phyloP scores from a whole-genome alignment of 2,888 invertebrate genomes.

The Mesochorus sp. region DNA sequence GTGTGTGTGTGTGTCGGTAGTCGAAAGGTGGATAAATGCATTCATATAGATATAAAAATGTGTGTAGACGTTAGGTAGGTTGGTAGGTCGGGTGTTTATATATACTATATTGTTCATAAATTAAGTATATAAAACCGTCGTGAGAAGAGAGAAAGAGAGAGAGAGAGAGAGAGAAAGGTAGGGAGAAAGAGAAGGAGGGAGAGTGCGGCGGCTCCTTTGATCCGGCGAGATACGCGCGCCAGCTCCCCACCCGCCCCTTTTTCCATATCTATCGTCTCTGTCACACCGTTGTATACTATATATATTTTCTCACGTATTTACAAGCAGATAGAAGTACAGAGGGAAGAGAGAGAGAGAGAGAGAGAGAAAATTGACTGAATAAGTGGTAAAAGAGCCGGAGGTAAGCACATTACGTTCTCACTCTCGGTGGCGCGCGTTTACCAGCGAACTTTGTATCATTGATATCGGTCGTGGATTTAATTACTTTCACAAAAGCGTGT shows the following conservation, averaged over 20 bases:
- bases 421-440: too few relatives aligned
- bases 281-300: too few relatives aligned
- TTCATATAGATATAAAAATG: neutral
- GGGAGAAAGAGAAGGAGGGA: neutral
- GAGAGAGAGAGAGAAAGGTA: conserved; percentile 2
- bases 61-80: conserved; percentile 58
- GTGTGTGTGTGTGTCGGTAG: conserved; percentile 44
- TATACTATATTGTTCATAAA: conserved; percentile 77
- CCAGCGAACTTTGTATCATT: conserved; percentile 15
- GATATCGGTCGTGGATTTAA: neutral
- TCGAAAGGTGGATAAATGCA: neutral
- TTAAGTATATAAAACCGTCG: conserved; percentile 78
- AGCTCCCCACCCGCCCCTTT: conserved; percentile 25
- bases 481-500: conserved; percentile 15
- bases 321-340: conserved; percentile 21
- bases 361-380: conserved; percentile 36
- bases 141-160: conserved; percentile 42
- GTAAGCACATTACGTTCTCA: conserved; percentile 3
- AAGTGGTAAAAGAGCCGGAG: conserved; percentile 8
- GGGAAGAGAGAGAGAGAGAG: neutral
- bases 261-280: neutral
- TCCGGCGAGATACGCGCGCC: conserved; percentile 73
- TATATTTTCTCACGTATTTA: conserved; percentile 57
- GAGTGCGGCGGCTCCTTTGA: conserved; percentile 75
- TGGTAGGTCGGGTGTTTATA: conserved; percentile 60